phyloP scores from a whole-genome alignment of 1,140 invertebrate species.

The Mya arenaria region DNA sequence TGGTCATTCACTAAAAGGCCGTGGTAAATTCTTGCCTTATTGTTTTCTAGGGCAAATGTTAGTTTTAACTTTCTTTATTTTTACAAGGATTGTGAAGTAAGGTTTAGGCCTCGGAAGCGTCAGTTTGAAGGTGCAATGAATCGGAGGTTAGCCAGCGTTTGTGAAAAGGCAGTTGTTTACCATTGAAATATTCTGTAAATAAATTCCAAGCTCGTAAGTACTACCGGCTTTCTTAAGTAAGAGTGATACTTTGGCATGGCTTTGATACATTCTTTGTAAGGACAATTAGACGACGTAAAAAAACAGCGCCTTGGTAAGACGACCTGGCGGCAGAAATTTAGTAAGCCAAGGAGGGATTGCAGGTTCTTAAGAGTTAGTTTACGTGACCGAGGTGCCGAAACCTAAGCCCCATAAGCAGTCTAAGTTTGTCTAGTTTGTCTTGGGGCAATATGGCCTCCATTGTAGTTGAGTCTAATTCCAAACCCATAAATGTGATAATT shows the following conservation, averaged over 20 bases:
- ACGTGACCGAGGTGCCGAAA: not conserved
- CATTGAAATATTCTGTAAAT: slow-evolving; percentile 6
- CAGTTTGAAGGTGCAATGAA: slow-evolving; percentile 4
- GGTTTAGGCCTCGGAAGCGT: too few relatives aligned
- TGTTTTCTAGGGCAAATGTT: too few relatives aligned
- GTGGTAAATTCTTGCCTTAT: too few relatives aligned
- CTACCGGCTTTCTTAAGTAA: not conserved
- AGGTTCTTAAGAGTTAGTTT: slow-evolving; percentile 14
- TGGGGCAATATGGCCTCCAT: slow-evolving; percentile 14
- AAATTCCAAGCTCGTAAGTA: not conserved
- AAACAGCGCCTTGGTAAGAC: not conserved
- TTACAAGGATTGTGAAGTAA: too few relatives aligned
- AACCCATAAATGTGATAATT: not conserved
- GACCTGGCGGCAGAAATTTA: slow-evolving; percentile 17
- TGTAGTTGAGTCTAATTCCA: not conserved
- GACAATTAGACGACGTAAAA: slow-evolving; percentile 1
- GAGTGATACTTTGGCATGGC: not conserved
- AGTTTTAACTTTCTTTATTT: too few relatives aligned
- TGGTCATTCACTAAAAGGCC: too few relatives aligned
- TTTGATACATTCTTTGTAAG: not conserved
- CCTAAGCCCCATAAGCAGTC: not conserved
- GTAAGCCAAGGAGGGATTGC: slow-evolving; percentile 7
- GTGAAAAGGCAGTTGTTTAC: not conserved
- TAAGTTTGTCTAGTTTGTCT: slow-evolving; percentile 2
- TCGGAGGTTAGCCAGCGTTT: not conserved